These are phyloP conservation scores for Malacoctenus gilli DNA, from an alignment of 2,797 vertebrate species.

Conservation along the genomic window DNA sequence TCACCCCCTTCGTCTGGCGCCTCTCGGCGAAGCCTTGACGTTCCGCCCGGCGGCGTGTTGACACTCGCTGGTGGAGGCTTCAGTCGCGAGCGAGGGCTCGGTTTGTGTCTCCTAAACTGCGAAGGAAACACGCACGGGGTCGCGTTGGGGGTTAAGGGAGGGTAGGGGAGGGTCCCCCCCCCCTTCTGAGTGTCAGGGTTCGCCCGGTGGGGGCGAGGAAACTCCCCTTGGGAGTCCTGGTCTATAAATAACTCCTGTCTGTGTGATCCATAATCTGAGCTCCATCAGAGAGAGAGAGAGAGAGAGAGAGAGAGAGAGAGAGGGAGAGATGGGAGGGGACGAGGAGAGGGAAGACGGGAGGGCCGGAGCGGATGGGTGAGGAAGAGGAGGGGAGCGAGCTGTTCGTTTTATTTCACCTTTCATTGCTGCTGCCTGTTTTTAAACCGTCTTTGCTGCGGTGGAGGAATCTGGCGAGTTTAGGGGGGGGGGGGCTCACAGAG, in stretches of 20 bases:
- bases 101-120: slow-evolving; percentile 14
- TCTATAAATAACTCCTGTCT: slow-evolving; percentile 70
- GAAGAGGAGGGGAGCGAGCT: too few species aligned
- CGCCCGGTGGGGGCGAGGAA: slow-evolving; percentile 54
- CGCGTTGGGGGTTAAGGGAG: too few species aligned
- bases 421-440: too few species aligned
- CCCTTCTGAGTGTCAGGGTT: slow-evolving; percentile 38
- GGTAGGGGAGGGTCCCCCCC: background rate
- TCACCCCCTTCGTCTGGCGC: slow-evolving; percentile 24
- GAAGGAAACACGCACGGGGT: slow-evolving; percentile 34
- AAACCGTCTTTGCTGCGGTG: too few species aligned
- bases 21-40: slow-evolving; percentile 4
- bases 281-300: too few species aligned
- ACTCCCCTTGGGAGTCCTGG: slow-evolving; percentile 60
- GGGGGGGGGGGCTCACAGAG: slow-evolving; percentile 33
- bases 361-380: slow-evolving; percentile 25
- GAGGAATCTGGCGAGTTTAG: slow-evolving; percentile 19
- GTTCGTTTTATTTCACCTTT: too few species aligned
- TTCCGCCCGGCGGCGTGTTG: slow-evolving; percentile 3
- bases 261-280: slow-evolving; percentile 65
- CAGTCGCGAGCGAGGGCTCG: slow-evolving; percentile 10
- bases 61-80: slow-evolving; percentile 8
- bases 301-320: background rate
- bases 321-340: slow-evolving; percentile 1
- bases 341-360: slow-evolving; percentile 10